Conservation (phyloP, 2,888 invertebrate species). For the Philereme vetulata region DNA sequence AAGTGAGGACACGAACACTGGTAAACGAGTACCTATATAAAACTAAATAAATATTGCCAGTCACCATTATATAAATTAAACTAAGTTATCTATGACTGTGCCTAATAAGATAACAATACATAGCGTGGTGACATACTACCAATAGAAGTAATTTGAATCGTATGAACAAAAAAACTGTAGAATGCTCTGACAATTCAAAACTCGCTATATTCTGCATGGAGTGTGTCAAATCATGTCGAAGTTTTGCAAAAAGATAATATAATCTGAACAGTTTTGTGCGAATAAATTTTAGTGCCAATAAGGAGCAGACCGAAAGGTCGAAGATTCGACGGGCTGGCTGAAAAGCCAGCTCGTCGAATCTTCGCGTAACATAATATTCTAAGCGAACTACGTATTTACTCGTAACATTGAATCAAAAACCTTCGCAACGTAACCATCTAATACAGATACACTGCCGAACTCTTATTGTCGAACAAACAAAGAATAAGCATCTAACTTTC, state of each 20-base stretch:
- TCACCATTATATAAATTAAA: no score
- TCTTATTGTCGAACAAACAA: conserved; percentile 33
- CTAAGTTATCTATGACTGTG: no score
- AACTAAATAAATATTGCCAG: no score
- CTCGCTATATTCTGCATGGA: no score
- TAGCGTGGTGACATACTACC: no score
- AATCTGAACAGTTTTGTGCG: neutral
- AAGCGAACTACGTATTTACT: conserved; percentile 51
- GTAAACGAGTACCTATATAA: no score
- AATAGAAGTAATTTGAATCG: no score
- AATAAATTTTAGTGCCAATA: neutral
- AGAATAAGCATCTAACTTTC: conserved; percentile 31
- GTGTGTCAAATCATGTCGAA: neutral
- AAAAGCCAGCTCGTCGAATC: conserved; percentile 51
- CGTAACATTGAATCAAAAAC: conserved; percentile 61
- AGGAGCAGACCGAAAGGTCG: conserved; percentile 31
- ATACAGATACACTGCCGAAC: conserved; percentile 30
- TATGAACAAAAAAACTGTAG: no score
- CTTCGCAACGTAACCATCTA: conserved; percentile 48
- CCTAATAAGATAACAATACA: no score
- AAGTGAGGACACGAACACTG: no score
- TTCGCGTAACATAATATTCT: conserved; percentile 65
- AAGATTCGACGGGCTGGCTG: conserved; percentile 36
- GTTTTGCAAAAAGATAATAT: neutral
- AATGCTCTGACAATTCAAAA: no score